A percentile compares a stretch with the other conserved stretches of the same genome.
phyloP scores from a whole-genome alignment of 2,797 vertebrate species.

The Dromococcyx pavoninus region DNA sequence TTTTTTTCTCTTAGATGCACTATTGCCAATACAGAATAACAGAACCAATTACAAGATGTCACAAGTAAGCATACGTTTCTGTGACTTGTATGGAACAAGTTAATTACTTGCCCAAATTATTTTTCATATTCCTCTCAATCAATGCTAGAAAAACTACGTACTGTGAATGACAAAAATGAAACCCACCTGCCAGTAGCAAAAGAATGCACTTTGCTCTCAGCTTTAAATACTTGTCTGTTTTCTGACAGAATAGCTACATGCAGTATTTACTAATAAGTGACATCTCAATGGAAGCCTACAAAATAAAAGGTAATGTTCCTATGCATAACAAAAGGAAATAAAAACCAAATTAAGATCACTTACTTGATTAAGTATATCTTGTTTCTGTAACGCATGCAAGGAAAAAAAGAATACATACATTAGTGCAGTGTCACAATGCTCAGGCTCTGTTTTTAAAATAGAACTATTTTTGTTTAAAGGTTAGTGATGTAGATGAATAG shows the following conservation, averaged over 20 bases:
- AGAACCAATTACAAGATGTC: neutral
- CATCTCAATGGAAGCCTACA: neutral
- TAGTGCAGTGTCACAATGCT: conserved; percentile 31
- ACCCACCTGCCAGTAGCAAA: neutral
- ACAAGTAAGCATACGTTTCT: neutral
- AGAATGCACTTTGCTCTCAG: neutral
- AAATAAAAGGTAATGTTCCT: conserved; percentile 23
- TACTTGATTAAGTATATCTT: conserved; percentile 94
- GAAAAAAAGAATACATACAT: conserved; percentile 67
- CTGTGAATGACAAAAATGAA: conserved; percentile 3
- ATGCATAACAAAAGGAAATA: neutral
- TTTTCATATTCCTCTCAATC: neutral
- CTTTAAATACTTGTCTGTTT: neutral
- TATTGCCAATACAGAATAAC: neutral
- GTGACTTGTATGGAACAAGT: neutral
- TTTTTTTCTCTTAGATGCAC: neutral
- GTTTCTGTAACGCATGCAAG: conserved; percentile 83
- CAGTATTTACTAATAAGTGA: neutral
- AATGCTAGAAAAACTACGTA: neutral
- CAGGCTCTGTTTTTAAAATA: conserved; percentile 19
- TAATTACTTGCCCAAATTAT: neutral
- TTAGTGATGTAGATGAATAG: conserved; percentile 24
- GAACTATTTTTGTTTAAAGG: conserved; percentile 24
- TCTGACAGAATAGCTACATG: neutral
- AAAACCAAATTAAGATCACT: conserved; percentile 68